A percentile compares a stretch with the other conserved stretches of the same genome.
Conservation (phyloP, 2,888 invertebrate species). For the Drosophila gaucha region DNA sequence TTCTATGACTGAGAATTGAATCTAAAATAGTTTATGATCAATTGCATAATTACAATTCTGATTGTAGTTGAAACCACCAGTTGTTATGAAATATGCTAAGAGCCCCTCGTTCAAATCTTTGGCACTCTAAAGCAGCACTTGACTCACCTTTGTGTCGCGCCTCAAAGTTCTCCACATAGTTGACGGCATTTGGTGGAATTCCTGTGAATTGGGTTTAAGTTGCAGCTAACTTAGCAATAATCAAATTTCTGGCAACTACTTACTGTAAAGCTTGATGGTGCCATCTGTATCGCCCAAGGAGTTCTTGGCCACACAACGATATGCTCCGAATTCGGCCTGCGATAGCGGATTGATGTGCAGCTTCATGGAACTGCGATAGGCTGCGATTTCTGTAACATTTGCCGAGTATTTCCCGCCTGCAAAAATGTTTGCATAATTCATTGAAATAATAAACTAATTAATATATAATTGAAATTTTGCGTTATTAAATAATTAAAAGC, state of each 20-base stretch:
- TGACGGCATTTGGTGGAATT: slow-evolving; percentile 84
- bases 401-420: slow-evolving; percentile 90
- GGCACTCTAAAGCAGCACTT: no score
- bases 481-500: slow-evolving; percentile 71
- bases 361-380: slow-evolving; percentile 91
- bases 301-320: slow-evolving; percentile 93
- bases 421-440: slow-evolving; percentile 37
- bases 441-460: slow-evolving; percentile 64
- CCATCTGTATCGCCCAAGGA: slow-evolving; percentile 93
- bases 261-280: slow-evolving; percentile 92
- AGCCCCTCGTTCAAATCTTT: no score
- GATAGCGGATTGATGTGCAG: slow-evolving; percentile 89
- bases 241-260: slow-evolving; percentile 84
- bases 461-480: slow-evolving; percentile 64
- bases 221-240: not conserved
- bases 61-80: not conserved
- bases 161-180: slow-evolving; percentile 84
- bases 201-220: slow-evolving; percentile 56
- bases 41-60: not conserved
- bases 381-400: slow-evolving; percentile 88
- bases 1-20: not conserved
- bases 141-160: slow-evolving; percentile 83
- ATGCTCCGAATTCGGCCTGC: slow-evolving; percentile 90
- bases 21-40: not conserved
- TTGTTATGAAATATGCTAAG: no score